These are phyloP conservation scores for Erebia ligea DNA, from an alignment of 2,888 invertebrate species.

Conservation along the genomic window DNA sequence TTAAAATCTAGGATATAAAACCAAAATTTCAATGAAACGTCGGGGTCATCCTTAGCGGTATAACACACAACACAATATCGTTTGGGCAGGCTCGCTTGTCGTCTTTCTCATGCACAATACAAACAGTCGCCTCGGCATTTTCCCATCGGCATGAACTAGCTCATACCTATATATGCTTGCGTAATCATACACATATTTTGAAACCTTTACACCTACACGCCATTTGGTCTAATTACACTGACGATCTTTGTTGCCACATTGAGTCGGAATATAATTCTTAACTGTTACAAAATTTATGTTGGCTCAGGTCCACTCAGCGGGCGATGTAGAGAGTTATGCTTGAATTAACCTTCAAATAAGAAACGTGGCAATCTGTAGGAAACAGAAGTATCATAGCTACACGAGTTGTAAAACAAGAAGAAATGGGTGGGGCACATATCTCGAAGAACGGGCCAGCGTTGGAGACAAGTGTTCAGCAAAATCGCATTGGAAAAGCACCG, in stretches of 20 bases:
- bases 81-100: constrained; percentile 10
- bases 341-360: too few species aligned
- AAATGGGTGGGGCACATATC: too few species aligned
- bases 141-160: constrained; percentile 24
- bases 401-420: too few species aligned
- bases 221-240: constrained; percentile 1
- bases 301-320: too few species aligned
- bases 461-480: too few species aligned
- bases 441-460: too few species aligned
- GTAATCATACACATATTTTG: constrained; percentile 31
- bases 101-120: constrained; percentile 25
- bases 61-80: constrained; percentile 13
- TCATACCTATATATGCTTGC: constrained; percentile 23
- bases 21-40: not conserved
- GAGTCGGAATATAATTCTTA: not conserved
- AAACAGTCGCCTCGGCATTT: constrained; percentile 18
- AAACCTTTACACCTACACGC: constrained; percentile 9
- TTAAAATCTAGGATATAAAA: too few species aligned
- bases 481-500: too few species aligned
- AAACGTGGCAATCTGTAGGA: too few species aligned
- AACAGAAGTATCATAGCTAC: too few species aligned
- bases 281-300: not conserved
- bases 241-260: not conserved
- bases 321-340: too few species aligned
- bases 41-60: constrained; percentile 6